Base-by-base conservation (phyloP, 1,140 invertebrate species). In the Scaptomyza pallida region DNA sequence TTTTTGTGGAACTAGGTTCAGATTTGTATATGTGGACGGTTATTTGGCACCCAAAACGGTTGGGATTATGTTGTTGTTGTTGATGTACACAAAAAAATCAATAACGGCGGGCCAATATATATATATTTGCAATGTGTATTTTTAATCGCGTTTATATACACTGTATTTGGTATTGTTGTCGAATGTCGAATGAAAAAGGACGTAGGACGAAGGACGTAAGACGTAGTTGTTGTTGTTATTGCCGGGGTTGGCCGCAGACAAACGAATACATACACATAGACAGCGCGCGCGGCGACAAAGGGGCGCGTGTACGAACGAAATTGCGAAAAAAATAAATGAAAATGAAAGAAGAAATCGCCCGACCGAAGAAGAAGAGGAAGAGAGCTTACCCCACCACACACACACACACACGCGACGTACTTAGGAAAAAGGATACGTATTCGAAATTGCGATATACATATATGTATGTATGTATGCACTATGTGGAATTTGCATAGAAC, bases 1-100 rank as follows among this genome's bases (percentile, higher is more conserved):
- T 57, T 52, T 16, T 57, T 40, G 26, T 56, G 62, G 68, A 72
- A 72, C 68, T 72, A 72, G 45, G 68, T 72, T 65, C 61, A 35
- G 44, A 26, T 70, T 75, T 57, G 33, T 37, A 30, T 30, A 30
- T 30, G 59, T 81, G 81, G 81, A 81, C 82, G 81, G 81, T 88
- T n/a, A n/a, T n/a, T 71, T 86, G 82, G 82, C 82, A 81, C 51
- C 74, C 33, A 37, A 35, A 69, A 67, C 50, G 64, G 54, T 45
- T 55, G 62, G 59, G 54, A 56, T 26, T 26, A 5, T 26, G 23
- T 26, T 26, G 23, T 65, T 40, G 44, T 43, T 37, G 54, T 17
- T 37, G 51, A 43, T 56, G 50, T 10, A 30, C 35, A 21, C 17
- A 5, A 68, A 76, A 30, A 76, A 76, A 76, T 76, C 73, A 76